phyloP scores from a whole-genome alignment of 1,140 invertebrate species.

The Himalopsyche phryganea region DNA sequence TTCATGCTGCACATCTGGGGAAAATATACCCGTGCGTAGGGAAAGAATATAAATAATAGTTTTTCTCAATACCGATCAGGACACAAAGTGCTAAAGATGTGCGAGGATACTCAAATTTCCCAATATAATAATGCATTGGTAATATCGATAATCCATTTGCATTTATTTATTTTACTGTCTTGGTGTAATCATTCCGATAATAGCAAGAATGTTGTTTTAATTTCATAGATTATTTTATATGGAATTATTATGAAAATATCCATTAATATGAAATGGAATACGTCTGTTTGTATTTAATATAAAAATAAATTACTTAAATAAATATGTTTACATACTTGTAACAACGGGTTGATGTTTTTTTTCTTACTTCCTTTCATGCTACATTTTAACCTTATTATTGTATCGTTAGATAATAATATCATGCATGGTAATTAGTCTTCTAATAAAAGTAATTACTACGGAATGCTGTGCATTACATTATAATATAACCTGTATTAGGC shows the following conservation, averaged over 20 bases:
- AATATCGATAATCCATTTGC: slow-evolving; percentile 17
- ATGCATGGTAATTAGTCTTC: too few relatives aligned
- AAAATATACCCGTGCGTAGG: slow-evolving; percentile 94
- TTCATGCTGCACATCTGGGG: slow-evolving; percentile 99
- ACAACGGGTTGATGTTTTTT: not conserved
- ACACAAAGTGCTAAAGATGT: slow-evolving; percentile 18
- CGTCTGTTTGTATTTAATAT: slow-evolving; percentile 15
- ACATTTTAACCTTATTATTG: too few relatives aligned
- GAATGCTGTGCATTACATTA: too few relatives aligned
- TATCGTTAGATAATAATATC: too few relatives aligned
- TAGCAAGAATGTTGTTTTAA: slow-evolving; percentile 14
- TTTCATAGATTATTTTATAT: slow-evolving; percentile 3
- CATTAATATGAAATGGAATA: not conserved
- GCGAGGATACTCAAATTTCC: slow-evolving; percentile 3
- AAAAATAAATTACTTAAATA: slow-evolving; percentile 3
- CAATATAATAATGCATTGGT: slow-evolving; percentile 14
- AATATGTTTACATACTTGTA: not conserved
- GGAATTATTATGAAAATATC: not conserved
- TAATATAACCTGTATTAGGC: too few relatives aligned
- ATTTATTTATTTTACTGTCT: slow-evolving; percentile 13
- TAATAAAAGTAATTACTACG: too few relatives aligned
- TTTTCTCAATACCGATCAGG: slow-evolving; percentile 10
- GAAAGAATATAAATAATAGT: slow-evolving; percentile 9
- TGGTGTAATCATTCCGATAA: slow-evolving; percentile 25
- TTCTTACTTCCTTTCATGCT: too few relatives aligned